Evolutionary conservation across 2,113 vertebrate species (phyloP).

Genomic region (Tichodroma muraria): DNA sequence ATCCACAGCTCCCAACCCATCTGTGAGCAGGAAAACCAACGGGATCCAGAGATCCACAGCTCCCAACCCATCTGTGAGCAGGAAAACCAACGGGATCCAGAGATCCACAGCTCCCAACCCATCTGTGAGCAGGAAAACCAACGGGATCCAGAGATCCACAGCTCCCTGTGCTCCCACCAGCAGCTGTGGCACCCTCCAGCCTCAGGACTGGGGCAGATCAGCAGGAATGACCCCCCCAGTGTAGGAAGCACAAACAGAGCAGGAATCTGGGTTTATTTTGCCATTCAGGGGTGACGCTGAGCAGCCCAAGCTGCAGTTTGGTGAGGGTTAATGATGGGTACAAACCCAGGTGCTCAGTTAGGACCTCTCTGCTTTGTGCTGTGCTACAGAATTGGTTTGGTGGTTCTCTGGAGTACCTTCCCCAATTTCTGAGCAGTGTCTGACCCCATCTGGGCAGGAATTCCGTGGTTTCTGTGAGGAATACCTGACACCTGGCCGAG

Average conservation of each 20-base stretch:
- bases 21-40: rapidly evolving
- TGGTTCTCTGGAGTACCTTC: neutral
- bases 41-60: neutral
- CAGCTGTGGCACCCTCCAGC: rapidly evolving
- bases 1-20: neutral
- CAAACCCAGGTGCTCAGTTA: neutral
- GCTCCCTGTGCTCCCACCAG: neutral
- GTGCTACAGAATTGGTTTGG: rapidly evolving
- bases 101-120: neutral
- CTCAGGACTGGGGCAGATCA: neutral
- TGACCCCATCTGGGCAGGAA: rapidly evolving
- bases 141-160: neutral
- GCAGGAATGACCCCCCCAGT: neutral
- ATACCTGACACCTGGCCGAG: rapidly evolving
- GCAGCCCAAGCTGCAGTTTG: neutral
- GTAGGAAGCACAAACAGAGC: neutral
- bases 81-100: neutral
- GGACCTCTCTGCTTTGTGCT: neutral
- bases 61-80: neutral
- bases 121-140: neutral
- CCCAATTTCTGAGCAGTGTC: rapidly evolving
- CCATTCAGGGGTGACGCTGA: neutral
- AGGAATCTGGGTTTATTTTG: neutral
- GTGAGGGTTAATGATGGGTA: neutral
- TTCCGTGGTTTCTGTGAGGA: neutral